These are phyloP conservation scores for Latrodectus hesperus DNA, from an alignment of 2,888 invertebrate genomes.

Conservation along the genomic window DNA sequence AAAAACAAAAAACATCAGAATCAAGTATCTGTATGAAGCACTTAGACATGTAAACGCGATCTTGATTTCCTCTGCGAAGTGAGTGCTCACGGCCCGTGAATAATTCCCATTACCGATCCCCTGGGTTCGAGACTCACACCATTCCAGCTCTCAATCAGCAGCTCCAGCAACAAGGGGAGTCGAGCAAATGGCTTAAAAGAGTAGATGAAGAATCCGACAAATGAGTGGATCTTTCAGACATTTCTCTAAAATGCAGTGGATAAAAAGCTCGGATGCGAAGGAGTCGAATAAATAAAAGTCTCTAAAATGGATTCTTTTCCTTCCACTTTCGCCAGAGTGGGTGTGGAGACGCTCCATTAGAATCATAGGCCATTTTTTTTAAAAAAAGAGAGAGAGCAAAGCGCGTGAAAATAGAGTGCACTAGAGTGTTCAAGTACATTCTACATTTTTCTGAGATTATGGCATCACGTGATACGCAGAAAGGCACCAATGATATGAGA, in stretches of 20 bases:
- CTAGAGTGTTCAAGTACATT: slow-evolving; percentile 42
- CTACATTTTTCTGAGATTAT: slow-evolving; percentile 30
- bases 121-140: slow-evolving; percentile 10
- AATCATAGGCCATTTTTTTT: slow-evolving; percentile 36
- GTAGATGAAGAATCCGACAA: slow-evolving; percentile 35
- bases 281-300: slow-evolving; percentile 25
- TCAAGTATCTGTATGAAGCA: too few species aligned
- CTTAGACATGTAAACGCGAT: too few species aligned
- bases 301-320: slow-evolving; percentile 17
- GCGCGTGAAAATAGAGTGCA: slow-evolving; percentile 40
- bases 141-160: not conserved
- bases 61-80: too few species aligned
- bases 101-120: too few species aligned
- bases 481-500: slow-evolving; percentile 3
- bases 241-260: slow-evolving; percentile 12
- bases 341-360: slow-evolving; percentile 61
- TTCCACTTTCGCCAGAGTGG: slow-evolving; percentile 53
- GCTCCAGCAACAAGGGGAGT: slow-evolving; percentile 57
- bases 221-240: slow-evolving; percentile 49
- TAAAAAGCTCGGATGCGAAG: slow-evolving; percentile 28
- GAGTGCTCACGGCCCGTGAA: too few species aligned
- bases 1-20: too few species aligned
- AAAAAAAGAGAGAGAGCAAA: slow-evolving; percentile 21
- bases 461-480: slow-evolving; percentile 8
- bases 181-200: slow-evolving; percentile 27